Evolutionary conservation across 1,140 invertebrate species (phyloP), one percentile per base, ranked within the genome.

Genomic region (Drosophila triauraria): DNA sequence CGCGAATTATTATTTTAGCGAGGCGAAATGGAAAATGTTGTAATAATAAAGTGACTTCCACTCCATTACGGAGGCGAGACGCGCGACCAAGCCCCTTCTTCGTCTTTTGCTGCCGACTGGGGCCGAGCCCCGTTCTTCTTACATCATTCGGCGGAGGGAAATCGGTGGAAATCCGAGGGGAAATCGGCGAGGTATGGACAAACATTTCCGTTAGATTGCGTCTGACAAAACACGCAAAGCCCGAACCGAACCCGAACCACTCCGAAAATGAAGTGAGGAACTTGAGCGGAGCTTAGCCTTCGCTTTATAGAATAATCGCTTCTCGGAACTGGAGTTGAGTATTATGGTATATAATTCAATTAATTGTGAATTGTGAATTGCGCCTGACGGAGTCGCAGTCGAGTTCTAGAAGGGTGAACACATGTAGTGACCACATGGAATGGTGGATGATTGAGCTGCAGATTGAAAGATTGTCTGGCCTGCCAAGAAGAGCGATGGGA

Each of bases 1-100:
- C 85, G 84, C 82, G 81, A 87, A 87, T 87, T 87, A 87, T 87
- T 88, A 87, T 88, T 87, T 87, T 87, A 87, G 80, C 84, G 64
- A 70, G 76, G 84, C 85, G 64, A 88, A 88, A 80, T 84, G 62
- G 84, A 80, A 84, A 87, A 87, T 84, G 84, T 87, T 88, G 83
- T 84, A 88, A 88, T 87, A 88, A 87, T 84, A 84, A 84, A 88
- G 84, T 83, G 80, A 77, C 74, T 77, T 67, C 75, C 57, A 77
- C 74, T 77, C 75, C 75, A 69, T 77, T 77, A 77, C 62, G 74
- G 40, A 75, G 71, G 46, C 71, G 44, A 76, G 63, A 51, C 61
- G 30, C 27, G 35, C 42, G 68, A 25, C 46, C 57, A 74, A 53
- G 69, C 69, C 47, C 67, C 65, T 71, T 42, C 65, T 59, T 68